Conservation (phyloP, 2,113 vertebrate species). For the Zeus faber region DNA sequence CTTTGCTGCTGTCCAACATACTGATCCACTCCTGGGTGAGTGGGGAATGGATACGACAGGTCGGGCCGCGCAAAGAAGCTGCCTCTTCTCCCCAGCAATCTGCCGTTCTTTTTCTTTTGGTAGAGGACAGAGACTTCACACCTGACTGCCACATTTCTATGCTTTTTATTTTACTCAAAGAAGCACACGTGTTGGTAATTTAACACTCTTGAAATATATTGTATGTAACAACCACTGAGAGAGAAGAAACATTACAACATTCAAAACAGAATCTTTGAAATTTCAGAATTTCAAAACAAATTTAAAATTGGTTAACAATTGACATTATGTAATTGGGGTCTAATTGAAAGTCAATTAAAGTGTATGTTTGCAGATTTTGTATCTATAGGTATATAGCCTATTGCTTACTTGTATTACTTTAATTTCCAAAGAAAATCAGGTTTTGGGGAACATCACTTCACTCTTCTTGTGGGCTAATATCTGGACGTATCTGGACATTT, state of each 20-base stretch:
- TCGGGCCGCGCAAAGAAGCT: slow-evolving; percentile 44
- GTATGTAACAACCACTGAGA: slow-evolving; percentile 62
- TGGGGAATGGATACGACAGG: slow-evolving; percentile 52
- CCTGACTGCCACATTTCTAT: slow-evolving; percentile 64
- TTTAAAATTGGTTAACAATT: background rate
- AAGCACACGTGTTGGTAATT: slow-evolving; percentile 63
- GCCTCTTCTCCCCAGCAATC: slow-evolving; percentile 40
- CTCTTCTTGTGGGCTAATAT: too few species aligned
- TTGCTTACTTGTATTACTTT: too few species aligned
- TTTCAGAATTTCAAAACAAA: background rate
- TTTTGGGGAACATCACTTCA: too few species aligned
- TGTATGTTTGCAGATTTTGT: too few species aligned
- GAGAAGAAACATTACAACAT: slow-evolving; percentile 5
- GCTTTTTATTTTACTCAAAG: slow-evolving; percentile 60
- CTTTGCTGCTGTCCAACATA: slow-evolving; percentile 47
- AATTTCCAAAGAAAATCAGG: too few species aligned
- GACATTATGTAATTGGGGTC: background rate
- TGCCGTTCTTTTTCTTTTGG: slow-evolving; percentile 33
- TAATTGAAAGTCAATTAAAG: too few species aligned
- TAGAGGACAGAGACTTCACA: slow-evolving; percentile 37
- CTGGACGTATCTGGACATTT: too few species aligned
- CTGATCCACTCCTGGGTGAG: slow-evolving; percentile 65
- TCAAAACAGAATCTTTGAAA: background rate
- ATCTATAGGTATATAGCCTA: too few species aligned
- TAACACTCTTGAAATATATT: slow-evolving; percentile 59